Base-by-base conservation (phyloP, 1,140 invertebrate genomes). In the Drosophila micromelanica region DNA sequence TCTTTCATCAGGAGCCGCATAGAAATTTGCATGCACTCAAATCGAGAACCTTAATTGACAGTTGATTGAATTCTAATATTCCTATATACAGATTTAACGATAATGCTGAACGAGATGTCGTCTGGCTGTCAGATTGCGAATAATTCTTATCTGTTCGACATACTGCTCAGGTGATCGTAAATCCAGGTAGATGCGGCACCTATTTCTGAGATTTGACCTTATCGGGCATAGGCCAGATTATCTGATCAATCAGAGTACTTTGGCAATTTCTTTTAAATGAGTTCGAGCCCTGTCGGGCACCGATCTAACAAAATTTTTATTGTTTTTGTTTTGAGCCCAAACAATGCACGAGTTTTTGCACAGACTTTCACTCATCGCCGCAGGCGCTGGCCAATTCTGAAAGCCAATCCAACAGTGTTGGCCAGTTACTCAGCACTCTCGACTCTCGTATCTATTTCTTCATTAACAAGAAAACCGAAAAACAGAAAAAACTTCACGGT, bases 281-380 rank as follows among this genome's bases (percentile, higher is more conserved):
- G 63, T 5, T 6, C 27, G 11, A 13, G 27, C n/a, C 13, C 59
- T 40, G 7, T 12, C 56, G 77, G 61, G 40, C 49, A 51, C 70
- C 77, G 81, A 78, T 55, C 45, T 40, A 62, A 45, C 67, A 60
- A 20, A 35, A 64, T 62, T 35, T 60, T 56, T 52, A 9, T 60
- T 46, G 37, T 32, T 68, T 17, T 38, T 72, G 40, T 46, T 51
- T 15, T 73, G n/a, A 48, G 62, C n/a, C 42, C 62, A 71, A 76
- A 80, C 81, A 86, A 81, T 82, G 82, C 82, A 87, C 78, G 82
- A 87, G 40, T 81, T 85, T 70, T 76, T 13, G 75, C 76, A 69
- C n/a, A 59, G 72, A 86, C 82, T 86, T 86, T 86, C 82, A 82
- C 82, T 82, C 75, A 74, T 48, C 80, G 63, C 81, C 77, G 51